phyloP scores from a whole-genome alignment of 2,888 invertebrate genomes.

The Hypsopygia costalis region DNA sequence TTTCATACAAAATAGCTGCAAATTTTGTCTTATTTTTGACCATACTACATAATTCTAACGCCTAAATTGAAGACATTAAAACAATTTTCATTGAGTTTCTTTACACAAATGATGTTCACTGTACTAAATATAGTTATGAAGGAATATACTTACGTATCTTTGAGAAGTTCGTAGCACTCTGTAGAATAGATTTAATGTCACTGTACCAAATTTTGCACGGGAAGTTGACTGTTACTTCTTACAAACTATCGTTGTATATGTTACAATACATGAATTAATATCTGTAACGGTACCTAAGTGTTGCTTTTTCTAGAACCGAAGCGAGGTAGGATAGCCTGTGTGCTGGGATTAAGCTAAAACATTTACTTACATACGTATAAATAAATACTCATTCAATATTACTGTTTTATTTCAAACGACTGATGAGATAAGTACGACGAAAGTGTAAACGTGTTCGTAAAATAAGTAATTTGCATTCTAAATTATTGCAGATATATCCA shows the following conservation, averaged over 20 bases:
- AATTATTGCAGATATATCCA: too few species aligned
- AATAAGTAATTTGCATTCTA: not conserved
- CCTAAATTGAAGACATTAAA: too few species aligned
- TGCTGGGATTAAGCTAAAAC: constrained; percentile 45
- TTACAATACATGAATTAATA: constrained; percentile 20
- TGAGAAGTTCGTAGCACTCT: constrained; percentile 61
- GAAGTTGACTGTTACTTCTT: constrained; percentile 34
- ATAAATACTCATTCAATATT: constrained; percentile 22
- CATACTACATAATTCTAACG: too few species aligned
- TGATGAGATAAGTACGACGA: too few species aligned
- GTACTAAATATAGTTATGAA: too few species aligned
- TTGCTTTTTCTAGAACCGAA: constrained; percentile 53
- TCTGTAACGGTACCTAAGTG: constrained; percentile 32
- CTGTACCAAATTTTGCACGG: constrained; percentile 44
- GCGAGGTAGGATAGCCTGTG: constrained; percentile 27
- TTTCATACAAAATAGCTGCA: too few species aligned
- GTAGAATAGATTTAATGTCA: constrained; percentile 35
- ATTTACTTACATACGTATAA: constrained; percentile 22
- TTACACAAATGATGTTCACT: not conserved
- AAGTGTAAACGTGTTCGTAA: not conserved
- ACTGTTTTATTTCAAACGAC: constrained; percentile 16
- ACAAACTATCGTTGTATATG: constrained; percentile 29
- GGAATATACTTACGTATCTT: too few species aligned
- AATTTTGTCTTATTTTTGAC: too few species aligned
- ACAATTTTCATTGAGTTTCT: too few species aligned